Base-by-base conservation (phyloP, 2,797 vertebrate genomes). In the Bradypodion pumilum region DNA sequence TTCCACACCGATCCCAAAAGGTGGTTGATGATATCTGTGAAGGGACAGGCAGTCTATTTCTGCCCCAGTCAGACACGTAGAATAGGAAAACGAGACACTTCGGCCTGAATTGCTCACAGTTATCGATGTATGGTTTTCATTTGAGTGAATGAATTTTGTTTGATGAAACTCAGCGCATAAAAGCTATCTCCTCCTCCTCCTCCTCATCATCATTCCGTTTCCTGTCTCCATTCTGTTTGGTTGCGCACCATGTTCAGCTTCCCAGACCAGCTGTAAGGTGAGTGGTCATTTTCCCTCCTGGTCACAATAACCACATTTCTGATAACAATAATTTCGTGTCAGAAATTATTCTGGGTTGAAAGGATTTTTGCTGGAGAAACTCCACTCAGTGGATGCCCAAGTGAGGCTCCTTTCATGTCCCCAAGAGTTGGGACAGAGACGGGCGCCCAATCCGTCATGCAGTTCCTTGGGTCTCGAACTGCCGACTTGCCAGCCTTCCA, bases 131-230 rank as follows among this genome's bases (percentile, higher is more conserved):
- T 76, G 69, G 79, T 88, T 88, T 81, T 81, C 60, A 23, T 65
- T 83, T 87, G 74, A 74, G 76, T 72, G 86, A 87, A 85, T 88
- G 81, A 83, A 78, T 83, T 66, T 80, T 82, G 13, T 56, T 85
- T 73, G 27, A 15, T 70, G 59, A 83, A 87, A 91, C 27, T 19
- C 60, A 73, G 70, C 49, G 62, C 63, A 74, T 85, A 16, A 46
- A 46, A 68, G 74, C 15, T 35, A 21, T 69, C 32, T 49, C 46
- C 15, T 15, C 46, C 15, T 15, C 46, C 15, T 49, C 46, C 15
- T 49, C 46, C 15, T 13, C 37, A 52, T 82, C 15, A 79, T 65
- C 23, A 79, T 60, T n/a, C n/a, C n/a, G n/a, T n/a, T n/a, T n/a
- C n/a, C n/a, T n/a, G n/a, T n/a, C n/a, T n/a, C n/a, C n/a, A n/a